phyloP scores from a whole-genome alignment of 2,113 vertebrate genomes.

The Lophius piscatorius region DNA sequence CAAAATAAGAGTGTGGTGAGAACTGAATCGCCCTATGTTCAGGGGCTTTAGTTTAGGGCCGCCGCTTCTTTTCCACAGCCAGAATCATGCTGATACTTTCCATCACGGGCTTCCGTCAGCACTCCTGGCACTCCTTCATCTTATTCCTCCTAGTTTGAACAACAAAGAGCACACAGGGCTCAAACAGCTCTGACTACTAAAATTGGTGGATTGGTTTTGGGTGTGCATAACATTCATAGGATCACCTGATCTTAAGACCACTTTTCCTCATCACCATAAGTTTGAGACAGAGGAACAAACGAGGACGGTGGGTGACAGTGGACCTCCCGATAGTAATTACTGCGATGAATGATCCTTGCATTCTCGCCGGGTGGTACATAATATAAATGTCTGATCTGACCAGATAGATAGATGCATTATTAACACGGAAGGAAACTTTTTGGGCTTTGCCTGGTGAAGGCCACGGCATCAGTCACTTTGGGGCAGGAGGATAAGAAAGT shows the following conservation, averaged over 20 bases:
- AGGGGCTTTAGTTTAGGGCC: slow-evolving; percentile 35
- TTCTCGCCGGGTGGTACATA: slow-evolving; percentile 64
- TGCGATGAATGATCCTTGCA: slow-evolving; percentile 52
- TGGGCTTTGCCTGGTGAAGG: slow-evolving; percentile 42
- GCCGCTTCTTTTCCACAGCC: slow-evolving; percentile 43
- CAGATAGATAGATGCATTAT: slow-evolving; percentile 63
- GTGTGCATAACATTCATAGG: background rate
- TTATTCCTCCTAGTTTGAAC: slow-evolving; percentile 16
- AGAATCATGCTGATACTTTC: slow-evolving; percentile 60
- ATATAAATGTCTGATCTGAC: slow-evolving; percentile 51
- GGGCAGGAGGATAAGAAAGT: slow-evolving; percentile 14
- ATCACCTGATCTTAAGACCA: slow-evolving; percentile 9
- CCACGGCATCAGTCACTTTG: slow-evolving; percentile 33
- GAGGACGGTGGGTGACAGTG: slow-evolving; percentile 1
- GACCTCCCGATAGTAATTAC: slow-evolving; percentile 64
- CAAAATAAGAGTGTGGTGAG: slow-evolving; percentile 56
- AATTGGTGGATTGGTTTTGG: background rate
- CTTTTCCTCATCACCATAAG: background rate
- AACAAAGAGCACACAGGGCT: slow-evolving; percentile 17
- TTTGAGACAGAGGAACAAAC: slow-evolving; percentile 1
- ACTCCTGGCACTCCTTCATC: slow-evolving; percentile 33
- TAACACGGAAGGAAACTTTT: slow-evolving; percentile 46
- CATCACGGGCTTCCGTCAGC: slow-evolving; percentile 37
- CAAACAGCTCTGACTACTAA: slow-evolving; percentile 12
- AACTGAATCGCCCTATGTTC: slow-evolving; percentile 56